Conservation (phyloP, 2,888 invertebrate species). For the Phasia obesa region DNA sequence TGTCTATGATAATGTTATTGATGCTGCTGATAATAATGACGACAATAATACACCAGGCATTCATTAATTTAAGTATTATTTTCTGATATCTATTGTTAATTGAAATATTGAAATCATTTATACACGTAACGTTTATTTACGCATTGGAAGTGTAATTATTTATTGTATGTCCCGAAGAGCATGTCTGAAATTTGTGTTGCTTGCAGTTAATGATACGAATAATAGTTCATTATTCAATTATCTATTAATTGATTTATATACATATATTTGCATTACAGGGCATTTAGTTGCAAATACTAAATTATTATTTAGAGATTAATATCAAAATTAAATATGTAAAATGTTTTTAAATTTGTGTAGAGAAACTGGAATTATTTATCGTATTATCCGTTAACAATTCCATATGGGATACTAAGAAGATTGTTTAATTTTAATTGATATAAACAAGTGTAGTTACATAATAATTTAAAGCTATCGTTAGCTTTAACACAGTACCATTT, state of each 20-base stretch:
- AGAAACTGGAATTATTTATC: neutral
- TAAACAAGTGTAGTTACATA: neutral
- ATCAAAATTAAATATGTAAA: neutral
- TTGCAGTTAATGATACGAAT: neutral
- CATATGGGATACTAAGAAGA: neutral
- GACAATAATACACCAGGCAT: constrained; percentile 2
- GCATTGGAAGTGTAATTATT: neutral
- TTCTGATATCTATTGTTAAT: constrained; percentile 41
- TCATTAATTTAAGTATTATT: constrained; percentile 48
- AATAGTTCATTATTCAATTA: constrained; percentile 39
- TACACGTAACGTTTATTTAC: neutral
- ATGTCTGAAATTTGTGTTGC: neutral
- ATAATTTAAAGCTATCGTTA: neutral
- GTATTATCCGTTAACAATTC: neutral
- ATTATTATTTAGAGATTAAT: constrained; percentile 17
- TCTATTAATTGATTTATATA: constrained; percentile 36
- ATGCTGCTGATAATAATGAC: constrained; percentile 37
- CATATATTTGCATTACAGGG: neutral
- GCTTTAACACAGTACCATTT: neutral
- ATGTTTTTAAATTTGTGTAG: neutral
- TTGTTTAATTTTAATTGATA: neutral
- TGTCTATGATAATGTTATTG: neutral
- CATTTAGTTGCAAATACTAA: neutral
- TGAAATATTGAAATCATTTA: constrained; percentile 49
- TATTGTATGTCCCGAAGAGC: neutral